Percentiles rank a stretch among this genome's conserved stretches.
Evolutionary conservation across 2,113 vertebrate genomes (phyloP).

Genomic region (Speoplatyrhinus poulsoni): DNA sequence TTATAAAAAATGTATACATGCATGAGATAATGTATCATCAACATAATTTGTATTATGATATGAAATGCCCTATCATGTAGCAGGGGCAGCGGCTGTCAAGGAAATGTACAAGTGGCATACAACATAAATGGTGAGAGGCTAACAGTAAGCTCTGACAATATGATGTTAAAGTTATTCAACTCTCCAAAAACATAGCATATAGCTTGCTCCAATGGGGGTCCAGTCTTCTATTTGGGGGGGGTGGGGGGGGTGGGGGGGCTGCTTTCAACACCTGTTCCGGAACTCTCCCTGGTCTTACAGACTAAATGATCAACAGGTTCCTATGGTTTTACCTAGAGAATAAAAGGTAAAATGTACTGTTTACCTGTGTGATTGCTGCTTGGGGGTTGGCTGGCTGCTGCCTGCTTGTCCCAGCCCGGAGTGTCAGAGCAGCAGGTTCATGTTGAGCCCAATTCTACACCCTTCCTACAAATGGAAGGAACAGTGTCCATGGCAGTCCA

Average conservation of each 20-base stretch:
- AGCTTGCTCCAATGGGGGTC: conserved; percentile 5
- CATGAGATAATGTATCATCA: neutral
- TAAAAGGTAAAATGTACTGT: conserved; percentile 49
- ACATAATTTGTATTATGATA: no score
- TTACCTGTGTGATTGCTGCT: conserved; percentile 82
- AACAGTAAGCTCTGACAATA: conserved; percentile 9
- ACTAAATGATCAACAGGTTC: neutral
- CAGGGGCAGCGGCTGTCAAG: conserved; percentile 3
- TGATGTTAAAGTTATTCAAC: conserved; percentile 24
- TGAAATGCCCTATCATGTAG: conserved; percentile 5
- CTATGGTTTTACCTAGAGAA: conserved; percentile 17
- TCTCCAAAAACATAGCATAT: conserved; percentile 24
- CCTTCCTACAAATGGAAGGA: conserved; percentile 77
- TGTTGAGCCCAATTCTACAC: conserved; percentile 70
- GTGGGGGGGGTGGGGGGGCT: conserved; percentile 10
- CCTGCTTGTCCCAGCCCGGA: conserved; percentile 71
- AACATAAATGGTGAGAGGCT: neutral
- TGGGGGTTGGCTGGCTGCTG: conserved; percentile 75
- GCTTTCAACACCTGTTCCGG: conserved; percentile 15
- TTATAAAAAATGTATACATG: neutral
- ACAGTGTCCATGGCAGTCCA: conserved; percentile 76
- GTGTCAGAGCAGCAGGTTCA: conserved; percentile 73
- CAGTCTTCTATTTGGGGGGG: neutral
- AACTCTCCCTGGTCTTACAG: neutral
- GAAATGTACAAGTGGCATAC: conserved; percentile 4